Conservation (phyloP, 2,888 invertebrate species). For the Epirrita christyi region DNA sequence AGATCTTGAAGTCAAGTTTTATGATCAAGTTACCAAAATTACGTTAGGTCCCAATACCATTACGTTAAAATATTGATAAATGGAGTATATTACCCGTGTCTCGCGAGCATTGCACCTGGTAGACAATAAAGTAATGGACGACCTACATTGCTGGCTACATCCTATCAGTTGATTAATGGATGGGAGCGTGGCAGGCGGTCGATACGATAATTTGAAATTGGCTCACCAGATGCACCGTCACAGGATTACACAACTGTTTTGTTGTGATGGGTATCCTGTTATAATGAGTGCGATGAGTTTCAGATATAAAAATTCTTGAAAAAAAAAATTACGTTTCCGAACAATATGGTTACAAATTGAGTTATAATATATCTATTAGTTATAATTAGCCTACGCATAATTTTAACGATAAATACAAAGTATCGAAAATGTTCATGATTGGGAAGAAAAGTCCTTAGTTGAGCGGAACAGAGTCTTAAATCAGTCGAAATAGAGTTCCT, state of each 20-base stretch:
- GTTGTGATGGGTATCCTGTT: slow-evolving; percentile 18
- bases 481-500: slow-evolving; percentile 21
- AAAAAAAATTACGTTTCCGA: background rate
- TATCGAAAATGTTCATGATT: slow-evolving; percentile 13
- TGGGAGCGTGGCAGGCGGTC: slow-evolving; percentile 50
- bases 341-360: too few species aligned
- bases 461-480: slow-evolving; percentile 7
- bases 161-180: slow-evolving; percentile 65
- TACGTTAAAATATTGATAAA: slow-evolving; percentile 59
- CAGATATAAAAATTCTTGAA: too few species aligned
- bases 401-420: slow-evolving; percentile 14
- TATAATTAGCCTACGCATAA: slow-evolving; percentile 4
- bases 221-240: slow-evolving; percentile 36
- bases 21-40: slow-evolving; percentile 9
- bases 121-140: slow-evolving; percentile 68
- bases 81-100: slow-evolving; percentile 43
- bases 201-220: slow-evolving; percentile 57
- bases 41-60: slow-evolving; percentile 41
- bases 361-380: too few species aligned
- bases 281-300: background rate
- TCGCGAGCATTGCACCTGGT: slow-evolving; percentile 54
- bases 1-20: background rate
- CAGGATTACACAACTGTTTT: slow-evolving; percentile 19
- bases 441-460: background rate
- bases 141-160: slow-evolving; percentile 60